Base-by-base conservation (phyloP, 1,140 invertebrate genomes). In the Brachystomella parvula region DNA sequence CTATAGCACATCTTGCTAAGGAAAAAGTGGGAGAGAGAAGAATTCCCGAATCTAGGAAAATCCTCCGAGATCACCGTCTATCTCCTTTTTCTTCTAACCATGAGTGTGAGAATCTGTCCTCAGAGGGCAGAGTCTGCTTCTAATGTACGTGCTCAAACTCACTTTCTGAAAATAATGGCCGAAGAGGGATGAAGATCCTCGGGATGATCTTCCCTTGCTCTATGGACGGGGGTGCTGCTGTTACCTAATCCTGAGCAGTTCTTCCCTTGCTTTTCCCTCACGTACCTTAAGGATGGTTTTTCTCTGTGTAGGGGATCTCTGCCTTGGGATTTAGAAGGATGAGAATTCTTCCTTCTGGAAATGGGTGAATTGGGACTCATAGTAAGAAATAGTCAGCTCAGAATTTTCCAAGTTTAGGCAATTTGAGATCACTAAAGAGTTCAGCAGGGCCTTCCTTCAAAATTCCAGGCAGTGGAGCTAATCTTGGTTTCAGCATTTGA, bases 361-460 rank as follows among this genome's bases (percentile, higher is more conserved):
- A 70, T 67, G 64, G 65, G 68, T 15, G 61, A 57, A 31, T 35
- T 44, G 68, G 68, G 68, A 70, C 35, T 44, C 68, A 61, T 67
- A 70, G 47, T 17, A 59, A 47, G 56, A 64, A 26, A 60, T 39
- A 60, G 63, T 53, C 63, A 64, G 65, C 60, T 63, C 63, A 66
- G 63, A 65, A 47, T 58, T 63, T 31, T 65, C 49, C 59, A 63
- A 63, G 64, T 66, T 29, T 66, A 64, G 68, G 68, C 68, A 70
- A 70, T 70, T 70, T 66, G 61, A 64, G 9, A 9, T 60, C 32
- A 17, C 58, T 60, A 60, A 60, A 35, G 15, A 53, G 49, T 9
- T 12, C 9, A n/a, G 39, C 9, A 44, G 39, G n/a, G 39, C 39
- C 39, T 12, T 44, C n/a, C n/a, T n/a, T 44, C 39, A n/a, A 44